These are phyloP conservation scores for Patella vulgata DNA, from an alignment of 1,140 invertebrate species.

Conservation along the genomic window DNA sequence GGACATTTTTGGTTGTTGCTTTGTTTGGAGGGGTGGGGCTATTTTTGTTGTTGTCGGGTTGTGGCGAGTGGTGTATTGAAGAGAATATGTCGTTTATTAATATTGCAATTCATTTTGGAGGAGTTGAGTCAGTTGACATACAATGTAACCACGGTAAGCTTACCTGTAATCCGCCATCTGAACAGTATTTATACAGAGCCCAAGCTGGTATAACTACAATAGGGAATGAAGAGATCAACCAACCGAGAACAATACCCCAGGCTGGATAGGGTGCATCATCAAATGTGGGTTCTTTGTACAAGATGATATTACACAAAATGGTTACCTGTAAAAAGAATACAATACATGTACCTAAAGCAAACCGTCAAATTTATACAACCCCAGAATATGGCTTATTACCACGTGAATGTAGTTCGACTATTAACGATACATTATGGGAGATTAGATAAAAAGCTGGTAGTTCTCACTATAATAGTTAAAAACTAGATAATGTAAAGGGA, in stretches of 20 bases:
- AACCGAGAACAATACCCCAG: slow-evolving; percentile 83
- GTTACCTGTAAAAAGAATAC: slow-evolving; percentile 73
- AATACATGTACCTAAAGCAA: neutral
- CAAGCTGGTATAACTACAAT: slow-evolving; percentile 76
- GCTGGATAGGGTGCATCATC: slow-evolving; percentile 76
- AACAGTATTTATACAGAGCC: slow-evolving; percentile 57
- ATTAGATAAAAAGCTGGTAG: too few species aligned
- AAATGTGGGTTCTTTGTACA: slow-evolving; percentile 71
- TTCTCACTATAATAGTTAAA: too few species aligned
- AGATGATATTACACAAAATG: slow-evolving; percentile 82
- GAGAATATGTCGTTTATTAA: too few species aligned
- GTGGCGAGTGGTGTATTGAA: too few species aligned
- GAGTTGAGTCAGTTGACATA: too few species aligned
- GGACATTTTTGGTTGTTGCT: too few species aligned
- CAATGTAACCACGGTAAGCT: too few species aligned
- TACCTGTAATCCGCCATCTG: slow-evolving; percentile 54
- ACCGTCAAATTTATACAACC: neutral
- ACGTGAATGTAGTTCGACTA: neutral
- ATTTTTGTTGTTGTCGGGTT: too few species aligned
- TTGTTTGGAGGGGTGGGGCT: too few species aligned
- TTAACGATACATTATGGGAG: too few species aligned
- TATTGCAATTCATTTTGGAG: too few species aligned
- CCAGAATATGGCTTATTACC: neutral
- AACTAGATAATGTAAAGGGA: too few species aligned
- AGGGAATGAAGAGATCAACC: slow-evolving; percentile 74